Percentiles rank a stretch among this genome's conserved stretches.
Evolutionary conservation across 2,888 invertebrate species (phyloP).

Genomic region (Baccha elongata): DNA sequence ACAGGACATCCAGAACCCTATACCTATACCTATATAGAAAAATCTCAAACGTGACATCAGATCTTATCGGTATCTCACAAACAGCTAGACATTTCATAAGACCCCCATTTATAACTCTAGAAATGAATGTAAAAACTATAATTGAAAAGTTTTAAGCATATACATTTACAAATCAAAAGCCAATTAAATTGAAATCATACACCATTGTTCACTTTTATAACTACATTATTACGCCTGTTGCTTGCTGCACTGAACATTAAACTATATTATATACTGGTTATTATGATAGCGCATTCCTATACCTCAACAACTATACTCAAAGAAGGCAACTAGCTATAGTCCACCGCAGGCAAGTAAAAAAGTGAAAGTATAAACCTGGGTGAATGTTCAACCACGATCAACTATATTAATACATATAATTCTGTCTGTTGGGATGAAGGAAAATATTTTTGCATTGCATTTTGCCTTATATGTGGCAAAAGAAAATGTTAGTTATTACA

Average conservation of each 20-base stretch:
- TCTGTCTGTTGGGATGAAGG: constrained; percentile 40
- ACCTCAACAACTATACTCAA: constrained; percentile 11
- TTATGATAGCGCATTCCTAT: constrained; percentile 19
- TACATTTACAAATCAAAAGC: constrained; percentile 65
- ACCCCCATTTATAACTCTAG: constrained; percentile 5
- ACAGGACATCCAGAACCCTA: no score
- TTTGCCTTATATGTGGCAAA: constrained; percentile 42
- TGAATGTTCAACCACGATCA: constrained; percentile 59
- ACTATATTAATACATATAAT: background rate
- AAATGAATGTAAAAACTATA: constrained; percentile 41
- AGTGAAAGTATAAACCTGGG: constrained; percentile 68
- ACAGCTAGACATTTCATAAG: constrained; percentile 32
- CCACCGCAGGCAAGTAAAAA: constrained; percentile 43
- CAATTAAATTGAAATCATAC: constrained; percentile 62
- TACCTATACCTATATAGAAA: background rate
- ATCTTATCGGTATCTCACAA: background rate
- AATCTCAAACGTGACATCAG: background rate
- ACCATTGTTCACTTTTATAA: constrained; percentile 54
- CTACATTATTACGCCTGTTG: constrained; percentile 18
- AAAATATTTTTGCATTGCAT: constrained; percentile 38
- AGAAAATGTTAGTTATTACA: constrained; percentile 1
- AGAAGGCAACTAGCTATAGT: constrained; percentile 12
- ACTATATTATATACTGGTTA: constrained; percentile 5
- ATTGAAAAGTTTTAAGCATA: constrained; percentile 48
- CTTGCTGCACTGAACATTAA: constrained; percentile 33